Evolutionary conservation across 1,140 invertebrate genomes (phyloP).

Genomic region (Zaprionus ornatus): DNA sequence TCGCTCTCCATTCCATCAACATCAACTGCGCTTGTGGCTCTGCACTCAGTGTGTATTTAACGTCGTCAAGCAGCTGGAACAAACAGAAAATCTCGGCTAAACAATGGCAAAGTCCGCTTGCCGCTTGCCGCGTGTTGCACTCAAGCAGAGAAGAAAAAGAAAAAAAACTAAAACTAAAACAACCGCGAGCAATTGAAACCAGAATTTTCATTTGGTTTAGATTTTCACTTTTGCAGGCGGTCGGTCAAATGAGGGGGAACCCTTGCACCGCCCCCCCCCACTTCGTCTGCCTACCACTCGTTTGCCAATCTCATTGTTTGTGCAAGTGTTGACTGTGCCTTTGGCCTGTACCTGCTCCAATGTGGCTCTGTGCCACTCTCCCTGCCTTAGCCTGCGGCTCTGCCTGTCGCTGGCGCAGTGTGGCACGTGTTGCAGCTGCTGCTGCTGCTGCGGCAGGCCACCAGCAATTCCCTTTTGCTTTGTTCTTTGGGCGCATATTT

Average conservation of each 20-base stretch:
- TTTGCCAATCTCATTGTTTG: slow-evolving; percentile 25
- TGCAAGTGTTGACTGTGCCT: neutral
- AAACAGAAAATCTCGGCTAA: slow-evolving; percentile 57
- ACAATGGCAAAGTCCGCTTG: slow-evolving; percentile 67
- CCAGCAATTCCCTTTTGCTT: slow-evolving; percentile 54
- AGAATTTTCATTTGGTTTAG: slow-evolving; percentile 78
- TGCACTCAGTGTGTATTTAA: slow-evolving; percentile 47
- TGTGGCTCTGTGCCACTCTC: neutral
- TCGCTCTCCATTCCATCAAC: slow-evolving; percentile 6
- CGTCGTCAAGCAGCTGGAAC: slow-evolving; percentile 77
- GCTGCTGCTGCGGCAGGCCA: neutral
- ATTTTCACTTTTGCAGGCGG: slow-evolving; percentile 78
- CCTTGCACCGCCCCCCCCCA: neutral
- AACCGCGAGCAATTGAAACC: slow-evolving; percentile 80
- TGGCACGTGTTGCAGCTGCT: slow-evolving; percentile 25
- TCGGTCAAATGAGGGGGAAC: slow-evolving; percentile 36
- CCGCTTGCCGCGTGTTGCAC: slow-evolving; percentile 25
- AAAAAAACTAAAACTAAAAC: slow-evolving; percentile 34
- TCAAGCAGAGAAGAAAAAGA: slow-evolving; percentile 38
- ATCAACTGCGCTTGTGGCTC: neutral
- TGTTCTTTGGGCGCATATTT: slow-evolving; percentile 60
- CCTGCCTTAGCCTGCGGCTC: neutral
- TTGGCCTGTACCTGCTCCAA: neutral
- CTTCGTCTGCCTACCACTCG: neutral
- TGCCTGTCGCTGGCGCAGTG: neutral